These are phyloP conservation scores for Diadromus collaris DNA, from an alignment of 2,888 invertebrate genomes.

Conservation along the genomic window DNA sequence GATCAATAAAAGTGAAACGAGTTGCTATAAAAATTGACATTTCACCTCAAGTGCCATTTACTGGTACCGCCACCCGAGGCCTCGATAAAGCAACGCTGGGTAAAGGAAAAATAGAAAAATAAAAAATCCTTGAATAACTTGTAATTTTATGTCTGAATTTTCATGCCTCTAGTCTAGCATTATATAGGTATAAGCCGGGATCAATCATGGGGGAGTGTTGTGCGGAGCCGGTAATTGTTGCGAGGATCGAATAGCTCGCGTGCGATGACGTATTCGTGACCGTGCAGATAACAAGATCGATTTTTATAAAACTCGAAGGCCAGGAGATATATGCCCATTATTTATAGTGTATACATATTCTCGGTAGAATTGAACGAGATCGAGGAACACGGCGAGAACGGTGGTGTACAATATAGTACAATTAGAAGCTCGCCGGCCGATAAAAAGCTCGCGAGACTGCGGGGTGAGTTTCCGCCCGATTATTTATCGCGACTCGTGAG, in stretches of 20 bases:
- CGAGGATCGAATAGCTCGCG: slow-evolving; percentile 51
- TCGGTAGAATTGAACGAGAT: slow-evolving; percentile 53
- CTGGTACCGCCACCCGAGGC: not conserved
- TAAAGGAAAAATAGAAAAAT: not conserved
- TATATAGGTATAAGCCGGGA: not conserved
- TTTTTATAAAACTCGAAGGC: slow-evolving; percentile 49
- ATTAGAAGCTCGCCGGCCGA: slow-evolving; percentile 52
- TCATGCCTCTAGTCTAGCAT: slow-evolving; percentile 1
- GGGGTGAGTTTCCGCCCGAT: slow-evolving; percentile 51
- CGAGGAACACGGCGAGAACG: slow-evolving; percentile 34
- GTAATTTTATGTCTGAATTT: slow-evolving; percentile 1
- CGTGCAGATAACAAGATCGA: slow-evolving; percentile 54
- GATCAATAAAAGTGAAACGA: not conserved
- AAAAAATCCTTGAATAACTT: slow-evolving; percentile 11
- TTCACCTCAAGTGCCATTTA: not conserved
- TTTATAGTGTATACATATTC: slow-evolving; percentile 24
- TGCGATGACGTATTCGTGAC: slow-evolving; percentile 58
- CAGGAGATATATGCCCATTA: slow-evolving; percentile 30
- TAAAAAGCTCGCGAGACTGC: slow-evolving; percentile 54
- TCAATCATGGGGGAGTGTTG: slow-evolving; percentile 7
- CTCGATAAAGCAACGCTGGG: not conserved
- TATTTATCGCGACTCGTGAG: slow-evolving; percentile 65
- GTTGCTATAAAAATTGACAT: not conserved
- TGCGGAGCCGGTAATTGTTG: slow-evolving; percentile 35
- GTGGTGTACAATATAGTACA: slow-evolving; percentile 21